phyloP scores from a whole-genome alignment of 1,140 invertebrate genomes.

The Arion vulgaris region DNA sequence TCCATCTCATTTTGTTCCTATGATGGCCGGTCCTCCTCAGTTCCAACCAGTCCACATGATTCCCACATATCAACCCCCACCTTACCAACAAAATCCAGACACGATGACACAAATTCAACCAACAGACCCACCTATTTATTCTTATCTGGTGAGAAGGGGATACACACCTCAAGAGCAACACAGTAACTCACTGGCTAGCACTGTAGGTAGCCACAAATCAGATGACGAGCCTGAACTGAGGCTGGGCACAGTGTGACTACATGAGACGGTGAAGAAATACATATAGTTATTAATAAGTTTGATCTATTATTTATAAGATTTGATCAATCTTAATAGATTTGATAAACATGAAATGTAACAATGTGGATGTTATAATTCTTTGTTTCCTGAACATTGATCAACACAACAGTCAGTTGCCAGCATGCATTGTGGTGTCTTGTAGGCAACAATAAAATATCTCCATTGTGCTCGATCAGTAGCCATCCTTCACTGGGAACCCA shows the following conservation, averaged over 20 bases:
- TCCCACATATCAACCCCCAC: slow-evolving; percentile 37
- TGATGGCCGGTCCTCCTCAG: slow-evolving; percentile 25
- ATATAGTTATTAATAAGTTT: too few relatives aligned
- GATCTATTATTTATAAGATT: too few relatives aligned
- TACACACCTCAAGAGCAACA: slow-evolving; percentile 47
- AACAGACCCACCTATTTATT: slow-evolving; percentile 54
- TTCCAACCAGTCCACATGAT: slow-evolving; percentile 24
- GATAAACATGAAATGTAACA: too few relatives aligned
- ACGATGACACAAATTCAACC: slow-evolving; percentile 29
- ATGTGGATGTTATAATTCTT: too few relatives aligned
- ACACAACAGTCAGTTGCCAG: too few relatives aligned
- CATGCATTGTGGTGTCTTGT: too few relatives aligned
- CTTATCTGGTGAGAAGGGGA: slow-evolving; percentile 57
- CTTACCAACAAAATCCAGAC: slow-evolving; percentile 33
- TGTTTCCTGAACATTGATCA: too few relatives aligned
- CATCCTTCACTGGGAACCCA: too few relatives aligned
- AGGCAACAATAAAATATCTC: too few relatives aligned
- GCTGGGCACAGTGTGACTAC: slow-evolving; percentile 9
- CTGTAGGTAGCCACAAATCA: background rate
- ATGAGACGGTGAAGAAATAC: too few relatives aligned
- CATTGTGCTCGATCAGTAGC: too few relatives aligned
- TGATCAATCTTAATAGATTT: too few relatives aligned
- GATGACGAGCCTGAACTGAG: slow-evolving; percentile 14
- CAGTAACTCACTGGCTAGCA: background rate
- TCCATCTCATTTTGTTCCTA: slow-evolving; percentile 21